A percentile compares a stretch with the other conserved stretches of the same genome.
Evolutionary conservation across 2,797 vertebrate species (phyloP).

Genomic region (Chromis chromis): DNA sequence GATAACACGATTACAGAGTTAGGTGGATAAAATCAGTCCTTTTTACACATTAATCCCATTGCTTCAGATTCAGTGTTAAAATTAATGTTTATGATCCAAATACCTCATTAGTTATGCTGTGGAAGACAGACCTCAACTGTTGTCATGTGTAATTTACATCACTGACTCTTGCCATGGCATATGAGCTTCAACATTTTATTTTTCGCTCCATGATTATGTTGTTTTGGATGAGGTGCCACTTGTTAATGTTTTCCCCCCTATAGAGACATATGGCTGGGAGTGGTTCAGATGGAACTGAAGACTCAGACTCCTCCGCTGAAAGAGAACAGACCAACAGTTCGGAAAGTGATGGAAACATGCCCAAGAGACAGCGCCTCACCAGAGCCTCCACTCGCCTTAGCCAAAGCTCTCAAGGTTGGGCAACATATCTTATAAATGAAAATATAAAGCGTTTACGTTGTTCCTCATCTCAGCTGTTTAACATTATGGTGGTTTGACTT

Average conservation of each 20-base stretch:
- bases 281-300: constrained; percentile 96
- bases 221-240: neutral
- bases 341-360: constrained; percentile 91
- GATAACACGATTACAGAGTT: neutral
- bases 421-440: neutral
- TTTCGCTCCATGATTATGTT: neutral
- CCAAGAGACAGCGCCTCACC: constrained; percentile 92
- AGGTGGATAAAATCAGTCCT: neutral
- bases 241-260: constrained; percentile 28
- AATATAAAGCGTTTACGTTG: neutral
- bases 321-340: constrained; percentile 97
- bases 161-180: neutral
- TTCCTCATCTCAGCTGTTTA: neutral
- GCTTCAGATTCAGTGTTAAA: neutral
- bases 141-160: neutral
- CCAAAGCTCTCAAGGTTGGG: constrained; percentile 96
- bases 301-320: constrained; percentile 97
- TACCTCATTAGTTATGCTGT: neutral
- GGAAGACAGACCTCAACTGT: neutral
- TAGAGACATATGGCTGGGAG: constrained; percentile 94
- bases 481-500: constrained; percentile 8
- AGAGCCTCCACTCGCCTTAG: constrained; percentile 95
- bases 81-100: neutral
- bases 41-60: neutral
- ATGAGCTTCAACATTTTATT: neutral